phyloP scores from a whole-genome alignment of 2,888 invertebrate genomes.

The Pseudanteris insignis region DNA sequence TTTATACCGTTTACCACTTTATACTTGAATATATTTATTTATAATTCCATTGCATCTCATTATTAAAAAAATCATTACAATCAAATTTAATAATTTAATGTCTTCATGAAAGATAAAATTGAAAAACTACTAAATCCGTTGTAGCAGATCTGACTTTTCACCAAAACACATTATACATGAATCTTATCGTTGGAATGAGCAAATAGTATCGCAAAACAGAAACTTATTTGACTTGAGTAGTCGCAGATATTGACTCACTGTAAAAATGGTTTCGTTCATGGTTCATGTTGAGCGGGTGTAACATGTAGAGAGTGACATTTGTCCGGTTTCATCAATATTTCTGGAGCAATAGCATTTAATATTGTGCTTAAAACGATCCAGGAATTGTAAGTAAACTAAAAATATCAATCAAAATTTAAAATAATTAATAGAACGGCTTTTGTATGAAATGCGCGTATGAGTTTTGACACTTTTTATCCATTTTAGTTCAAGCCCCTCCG shows the following conservation, averaged over 20 bases:
- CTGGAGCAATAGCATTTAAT: slow-evolving; percentile 11
- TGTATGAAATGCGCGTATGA: not conserved
- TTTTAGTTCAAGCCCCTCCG: slow-evolving; percentile 5
- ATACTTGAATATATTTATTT: too few relatives aligned
- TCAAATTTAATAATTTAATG: too few relatives aligned
- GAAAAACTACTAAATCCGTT: too few relatives aligned
- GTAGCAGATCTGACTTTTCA: too few relatives aligned
- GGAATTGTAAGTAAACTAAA: slow-evolving; percentile 1
- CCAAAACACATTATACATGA: too few relatives aligned
- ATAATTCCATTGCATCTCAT: too few relatives aligned
- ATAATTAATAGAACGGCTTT: not conserved
- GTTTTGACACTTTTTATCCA: slow-evolving; percentile 14
- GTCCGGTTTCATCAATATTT: slow-evolving; percentile 23
- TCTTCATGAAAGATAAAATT: too few relatives aligned
- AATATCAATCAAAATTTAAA: not conserved
- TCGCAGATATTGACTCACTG: slow-evolving; percentile 22
- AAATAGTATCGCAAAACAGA: too few relatives aligned
- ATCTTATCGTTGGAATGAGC: too few relatives aligned
- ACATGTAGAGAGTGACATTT: slow-evolving; percentile 42
- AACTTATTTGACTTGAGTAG: slow-evolving; percentile 15
- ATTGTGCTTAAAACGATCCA: not conserved
- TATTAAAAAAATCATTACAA: too few relatives aligned
- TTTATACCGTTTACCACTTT: too few relatives aligned
- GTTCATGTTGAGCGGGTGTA: slow-evolving; percentile 38
- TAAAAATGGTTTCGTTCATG: slow-evolving; percentile 40